Conservation (phyloP, 2,797 vertebrate genomes). For the Enteromius argenteus region DNA sequence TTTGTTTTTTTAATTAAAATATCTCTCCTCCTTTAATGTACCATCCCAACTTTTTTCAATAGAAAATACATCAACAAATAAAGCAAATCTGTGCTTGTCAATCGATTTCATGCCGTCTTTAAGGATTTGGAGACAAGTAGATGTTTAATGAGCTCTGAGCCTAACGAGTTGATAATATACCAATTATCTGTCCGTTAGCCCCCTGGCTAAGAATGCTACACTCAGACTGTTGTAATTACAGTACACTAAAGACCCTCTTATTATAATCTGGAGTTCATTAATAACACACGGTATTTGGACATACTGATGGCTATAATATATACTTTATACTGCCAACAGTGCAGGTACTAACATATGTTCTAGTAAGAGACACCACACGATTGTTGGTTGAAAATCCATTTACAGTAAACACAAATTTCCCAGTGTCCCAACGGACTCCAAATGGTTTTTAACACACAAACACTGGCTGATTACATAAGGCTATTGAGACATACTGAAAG, state of each 20-base stretch:
- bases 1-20: not conserved
- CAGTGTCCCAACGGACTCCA: not conserved
- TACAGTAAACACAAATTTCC: not conserved
- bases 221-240: constrained; percentile 33
- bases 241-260: constrained; percentile 7
- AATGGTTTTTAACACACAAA: not conserved
- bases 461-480: not conserved
- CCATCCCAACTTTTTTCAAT: not conserved
- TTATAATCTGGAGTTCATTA: constrained; percentile 5
- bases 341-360: not conserved
- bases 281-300: constrained; percentile 1
- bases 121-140: constrained; percentile 30
- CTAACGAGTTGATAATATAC: constrained; percentile 34
- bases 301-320: not conserved
- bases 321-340: not conserved
- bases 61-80: constrained; percentile 1
- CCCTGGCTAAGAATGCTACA: constrained; percentile 15
- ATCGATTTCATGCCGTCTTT: constrained; percentile 21
- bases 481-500: constrained; percentile 4
- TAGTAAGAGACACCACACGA: not conserved
- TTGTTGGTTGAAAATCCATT: constrained; percentile 7
- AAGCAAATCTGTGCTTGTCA: constrained; percentile 7
- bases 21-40: not conserved
- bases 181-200: constrained; percentile 42
- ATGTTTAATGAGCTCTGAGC: constrained; percentile 21